phyloP scores from a whole-genome alignment of 2,113 vertebrate genomes.

The Phyllostomus discolor region DNA sequence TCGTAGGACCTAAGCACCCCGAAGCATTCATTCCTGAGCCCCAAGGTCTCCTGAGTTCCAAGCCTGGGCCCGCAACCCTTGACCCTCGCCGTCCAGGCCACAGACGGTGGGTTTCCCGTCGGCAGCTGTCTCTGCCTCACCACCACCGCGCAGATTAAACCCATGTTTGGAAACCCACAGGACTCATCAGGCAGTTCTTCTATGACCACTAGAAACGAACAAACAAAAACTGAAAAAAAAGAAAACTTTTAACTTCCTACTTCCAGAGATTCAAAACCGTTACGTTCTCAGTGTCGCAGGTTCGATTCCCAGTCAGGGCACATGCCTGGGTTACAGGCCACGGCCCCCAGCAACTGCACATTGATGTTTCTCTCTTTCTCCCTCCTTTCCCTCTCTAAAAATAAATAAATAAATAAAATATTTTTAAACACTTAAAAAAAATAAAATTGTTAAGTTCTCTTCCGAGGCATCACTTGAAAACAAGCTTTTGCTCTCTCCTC shows the following conservation, averaged over 20 bases:
- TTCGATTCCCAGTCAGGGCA: too few species aligned
- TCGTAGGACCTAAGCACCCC: background rate
- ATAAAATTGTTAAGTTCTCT: background rate
- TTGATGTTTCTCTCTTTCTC: too few species aligned
- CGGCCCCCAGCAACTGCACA: too few species aligned
- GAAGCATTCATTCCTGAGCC: background rate
- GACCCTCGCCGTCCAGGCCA: rapidly evolving
- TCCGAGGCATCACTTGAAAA: background rate
- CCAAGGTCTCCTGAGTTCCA: background rate
- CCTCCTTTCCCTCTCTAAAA: too few species aligned
- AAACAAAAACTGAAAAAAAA: background rate
- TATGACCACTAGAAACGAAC: background rate
- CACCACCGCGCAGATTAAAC: background rate
- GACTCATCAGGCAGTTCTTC: background rate
- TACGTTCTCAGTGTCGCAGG: too few species aligned
- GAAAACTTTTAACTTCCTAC: constrained; percentile 5
- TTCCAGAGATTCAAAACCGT: constrained; percentile 38
- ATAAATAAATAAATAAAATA: too few species aligned
- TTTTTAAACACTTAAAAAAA: too few species aligned
- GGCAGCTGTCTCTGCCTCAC: background rate
- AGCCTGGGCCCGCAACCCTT: background rate
- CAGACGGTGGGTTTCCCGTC: too few species aligned
- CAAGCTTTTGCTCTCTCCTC: background rate
- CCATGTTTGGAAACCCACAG: background rate
- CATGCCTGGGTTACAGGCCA: too few species aligned